Evolutionary conservation across 1,140 invertebrate species (phyloP), one percentile per base, ranked within the genome.

Genomic region (Cydia splendana): DNA sequence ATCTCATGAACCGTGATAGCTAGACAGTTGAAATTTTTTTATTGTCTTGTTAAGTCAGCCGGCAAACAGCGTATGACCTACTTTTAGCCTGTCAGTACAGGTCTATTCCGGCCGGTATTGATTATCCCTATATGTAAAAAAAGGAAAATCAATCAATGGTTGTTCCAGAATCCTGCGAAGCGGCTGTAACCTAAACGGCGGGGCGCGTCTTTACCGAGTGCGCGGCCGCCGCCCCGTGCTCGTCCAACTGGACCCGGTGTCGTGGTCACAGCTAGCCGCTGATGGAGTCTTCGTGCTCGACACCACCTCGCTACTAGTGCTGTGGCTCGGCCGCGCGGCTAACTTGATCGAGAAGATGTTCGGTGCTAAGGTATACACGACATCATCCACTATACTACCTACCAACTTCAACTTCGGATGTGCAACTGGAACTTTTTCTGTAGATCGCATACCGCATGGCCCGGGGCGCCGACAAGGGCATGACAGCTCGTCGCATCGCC

Each of bases 261-360:
- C 94, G 13, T 99, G 98, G 98, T 91, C 95, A 12, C 94, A 96
- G 78, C 97, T 99, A 86, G 97, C 97, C 75, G 96, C 97, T 77
- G 96, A 96, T 6, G 98, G 98, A 82, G 96, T 98, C 2, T 98
- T 98, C 90, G 94, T 99, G 30, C 88, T 99, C 18, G 96, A 98
- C 83, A 95, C 96, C 0, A 93, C 95, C 6, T 88, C 94, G 18
- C 91, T 95, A 13, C 94, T 97, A 67, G 97, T 97, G 83, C 94
- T 98, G 12, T 98, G 97, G 97, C 95, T 97, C 62, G 97, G 97
- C n/a, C 93, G 95, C 53, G 93, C 94, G n/a, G 95, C 96, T 12
- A 96, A 96, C 83, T 90, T 94, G 15, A 94, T 95, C 62, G 96
- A 96, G 84, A 96, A 96, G 89, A 91, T 96, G 15, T 95, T 95